phyloP scores from a whole-genome alignment of 2,113 vertebrate species.

The Otus sunia region DNA sequence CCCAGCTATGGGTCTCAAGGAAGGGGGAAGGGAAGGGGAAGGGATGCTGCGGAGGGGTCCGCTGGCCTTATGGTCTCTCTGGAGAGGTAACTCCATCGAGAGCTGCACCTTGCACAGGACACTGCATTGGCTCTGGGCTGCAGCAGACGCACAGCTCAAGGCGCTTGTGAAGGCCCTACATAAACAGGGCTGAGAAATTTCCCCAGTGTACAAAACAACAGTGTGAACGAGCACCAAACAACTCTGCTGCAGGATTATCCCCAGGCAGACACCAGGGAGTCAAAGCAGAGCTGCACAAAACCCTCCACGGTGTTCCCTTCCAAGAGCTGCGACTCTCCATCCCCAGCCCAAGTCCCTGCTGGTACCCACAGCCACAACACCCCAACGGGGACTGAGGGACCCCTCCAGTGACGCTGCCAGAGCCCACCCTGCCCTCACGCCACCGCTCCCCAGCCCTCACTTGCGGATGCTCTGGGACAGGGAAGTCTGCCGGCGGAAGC shows the following conservation, averaged over 20 bases:
- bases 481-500: slow-evolving; percentile 84
- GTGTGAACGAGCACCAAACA: neutral
- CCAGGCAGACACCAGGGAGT: neutral
- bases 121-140: neutral
- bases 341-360: neutral
- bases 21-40: neutral
- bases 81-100: neutral
- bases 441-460: slow-evolving; percentile 53
- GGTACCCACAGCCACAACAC: neutral
- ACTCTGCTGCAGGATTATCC: neutral
- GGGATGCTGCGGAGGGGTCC: neutral
- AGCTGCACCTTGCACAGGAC: fast-evolving
- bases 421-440: neutral
- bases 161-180: neutral
- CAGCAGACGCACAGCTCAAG: neutral
- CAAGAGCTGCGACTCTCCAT: neutral
- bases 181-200: neutral
- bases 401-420: fast-evolving
- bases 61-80: neutral
- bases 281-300: neutral
- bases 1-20: fast-evolving
- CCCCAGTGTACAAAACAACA: fast-evolving
- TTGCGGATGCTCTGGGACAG: slow-evolving; percentile 93
- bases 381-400: fast-evolving
- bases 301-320: neutral